Percentiles rank a stretch among this genome's conserved stretches.
These are phyloP conservation scores for Nesometra sesokonis DNA, from an alignment of 35 echinoderm and acorn worm species.

Conservation along the genomic window DNA sequence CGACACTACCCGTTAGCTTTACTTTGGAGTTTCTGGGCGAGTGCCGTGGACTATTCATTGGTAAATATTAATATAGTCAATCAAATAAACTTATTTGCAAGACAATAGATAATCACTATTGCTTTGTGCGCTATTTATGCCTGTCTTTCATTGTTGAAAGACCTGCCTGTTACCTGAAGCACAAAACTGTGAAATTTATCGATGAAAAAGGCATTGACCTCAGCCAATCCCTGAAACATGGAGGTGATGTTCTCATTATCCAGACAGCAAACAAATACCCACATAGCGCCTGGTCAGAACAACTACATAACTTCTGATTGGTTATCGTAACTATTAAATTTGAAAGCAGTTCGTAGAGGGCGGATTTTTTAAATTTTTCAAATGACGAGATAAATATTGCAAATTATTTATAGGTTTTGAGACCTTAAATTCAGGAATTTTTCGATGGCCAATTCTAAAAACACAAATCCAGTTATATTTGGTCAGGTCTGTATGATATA, in stretches of 20 bases:
- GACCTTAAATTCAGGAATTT: too few species aligned
- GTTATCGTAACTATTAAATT: neutral
- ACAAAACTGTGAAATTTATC: neutral
- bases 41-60: slow-evolving; percentile 52
- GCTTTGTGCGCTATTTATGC: neutral
- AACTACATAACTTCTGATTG: neutral
- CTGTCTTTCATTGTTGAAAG: neutral
- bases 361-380: neutral
- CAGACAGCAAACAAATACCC: neutral
- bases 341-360: neutral
- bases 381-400: neutral
- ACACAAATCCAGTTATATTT: too few species aligned
- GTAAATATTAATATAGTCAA: slow-evolving; percentile 4
- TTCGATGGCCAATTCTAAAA: too few species aligned
- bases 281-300: neutral
- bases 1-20: slow-evolving; percentile 4
- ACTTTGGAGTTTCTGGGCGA: slow-evolving; percentile 42
- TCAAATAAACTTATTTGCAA: slow-evolving; percentile 4
- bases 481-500: too few species aligned
- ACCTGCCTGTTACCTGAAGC: neutral
- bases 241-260: neutral
- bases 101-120: neutral
- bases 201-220: neutral
- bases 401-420: too few species aligned
- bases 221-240: neutral